phyloP scores from a whole-genome alignment of 2,797 vertebrate species.

The Falco cherrug region DNA sequence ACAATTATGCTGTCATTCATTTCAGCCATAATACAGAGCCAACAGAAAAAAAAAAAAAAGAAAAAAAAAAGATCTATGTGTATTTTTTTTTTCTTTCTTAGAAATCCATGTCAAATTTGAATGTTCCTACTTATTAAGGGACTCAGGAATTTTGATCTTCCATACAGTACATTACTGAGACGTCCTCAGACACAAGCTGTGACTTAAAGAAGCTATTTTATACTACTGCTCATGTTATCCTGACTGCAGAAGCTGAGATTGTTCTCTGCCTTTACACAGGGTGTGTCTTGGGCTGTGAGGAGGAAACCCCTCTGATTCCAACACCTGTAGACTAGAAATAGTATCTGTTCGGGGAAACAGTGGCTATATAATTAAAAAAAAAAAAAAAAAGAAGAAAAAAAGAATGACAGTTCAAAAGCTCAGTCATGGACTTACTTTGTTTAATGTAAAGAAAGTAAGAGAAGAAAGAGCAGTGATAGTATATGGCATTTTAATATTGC shows the following conservation, averaged over 20 bases:
- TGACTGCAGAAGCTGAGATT: not conserved
- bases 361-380: not conserved
- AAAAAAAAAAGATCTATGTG: too few relatives aligned
- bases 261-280: not conserved
- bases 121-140: not conserved
- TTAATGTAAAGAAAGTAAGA: not conserved
- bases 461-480: not conserved
- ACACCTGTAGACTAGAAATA: not conserved
- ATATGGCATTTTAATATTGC: not conserved
- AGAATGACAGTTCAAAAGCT: not conserved
- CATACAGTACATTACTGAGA: not conserved
- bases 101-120: not conserved
- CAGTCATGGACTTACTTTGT: not conserved
- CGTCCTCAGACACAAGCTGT: not conserved
- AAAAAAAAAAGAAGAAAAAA: not conserved
- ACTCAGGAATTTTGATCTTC: not conserved
- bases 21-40: not conserved
- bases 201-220: not conserved
- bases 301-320: not conserved
- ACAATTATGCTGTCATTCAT: fast-evolving
- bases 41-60: not conserved
- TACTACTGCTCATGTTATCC: not conserved
- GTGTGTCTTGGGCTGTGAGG: not conserved
- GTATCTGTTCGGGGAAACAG: not conserved
- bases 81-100: not conserved